phyloP scores from a whole-genome alignment of 37 sponge, comb jelly and placozoan species.

The Mnemiopsis leidyi region DNA sequence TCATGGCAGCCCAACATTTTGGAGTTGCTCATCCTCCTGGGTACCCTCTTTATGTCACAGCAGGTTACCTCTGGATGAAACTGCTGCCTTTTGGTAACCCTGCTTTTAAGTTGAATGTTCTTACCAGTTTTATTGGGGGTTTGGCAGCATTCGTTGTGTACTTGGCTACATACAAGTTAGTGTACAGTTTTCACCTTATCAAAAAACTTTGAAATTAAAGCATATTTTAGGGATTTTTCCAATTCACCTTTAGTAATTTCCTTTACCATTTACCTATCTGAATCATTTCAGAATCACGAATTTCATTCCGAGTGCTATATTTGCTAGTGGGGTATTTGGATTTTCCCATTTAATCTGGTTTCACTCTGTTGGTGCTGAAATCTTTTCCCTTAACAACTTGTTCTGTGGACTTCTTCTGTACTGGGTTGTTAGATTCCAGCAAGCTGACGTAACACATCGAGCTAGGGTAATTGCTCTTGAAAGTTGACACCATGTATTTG shows the following conservation, averaged over 20 bases:
- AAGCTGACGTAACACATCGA: not conserved
- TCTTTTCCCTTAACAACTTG: slow-evolving; percentile 53
- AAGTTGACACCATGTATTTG: not conserved
- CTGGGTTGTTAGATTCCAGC: slow-evolving; percentile 50
- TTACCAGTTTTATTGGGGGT: slow-evolving; percentile 48
- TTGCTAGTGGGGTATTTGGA: slow-evolving; percentile 59
- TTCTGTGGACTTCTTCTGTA: slow-evolving; percentile 31
- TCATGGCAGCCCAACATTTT: not conserved
- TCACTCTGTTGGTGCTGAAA: slow-evolving; percentile 61
- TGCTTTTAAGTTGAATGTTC: slow-evolving; percentile 48
- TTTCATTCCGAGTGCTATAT: slow-evolving; percentile 51
- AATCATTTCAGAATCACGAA: slow-evolving; percentile 55
- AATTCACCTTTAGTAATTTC: too few relatives aligned
- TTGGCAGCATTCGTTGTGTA: slow-evolving; percentile 48
- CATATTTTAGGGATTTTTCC: too few relatives aligned
- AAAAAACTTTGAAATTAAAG: not conserved
- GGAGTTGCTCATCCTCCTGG: slow-evolving; percentile 64
- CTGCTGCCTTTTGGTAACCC: slow-evolving; percentile 52
- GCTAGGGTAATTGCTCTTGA: not conserved
- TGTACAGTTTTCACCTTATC: not conserved
- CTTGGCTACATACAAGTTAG: slow-evolving; percentile 35
- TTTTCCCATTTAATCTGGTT: slow-evolving; percentile 63
- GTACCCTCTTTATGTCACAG: slow-evolving; percentile 53
- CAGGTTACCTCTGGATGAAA: slow-evolving; percentile 53
- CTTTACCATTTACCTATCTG: too few relatives aligned